Evolutionary conservation across 1,140 invertebrate genomes (phyloP), one percentile per base, ranked within the genome.

Genomic region (Melipona quadrifasciata): DNA sequence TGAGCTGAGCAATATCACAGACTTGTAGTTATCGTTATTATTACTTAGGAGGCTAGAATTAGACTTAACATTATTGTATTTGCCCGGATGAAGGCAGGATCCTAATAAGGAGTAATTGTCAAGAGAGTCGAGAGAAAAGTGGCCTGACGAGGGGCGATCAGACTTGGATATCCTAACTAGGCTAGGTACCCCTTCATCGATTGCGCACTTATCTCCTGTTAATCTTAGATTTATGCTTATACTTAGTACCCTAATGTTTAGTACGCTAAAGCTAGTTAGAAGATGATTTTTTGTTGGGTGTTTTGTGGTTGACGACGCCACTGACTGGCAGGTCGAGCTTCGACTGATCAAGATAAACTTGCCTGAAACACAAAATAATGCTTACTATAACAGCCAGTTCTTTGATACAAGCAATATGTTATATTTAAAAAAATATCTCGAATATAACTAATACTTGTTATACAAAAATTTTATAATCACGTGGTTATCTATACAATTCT

Each of bases 101-200:
- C 92, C 94, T 94, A 94, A 90, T 94, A 93, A 94, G 91, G 93
- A 94, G 93, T 94, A 94, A 94, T 94, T 94, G 93, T 94, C 92
- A 92, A 93, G 92, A 92, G 92, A 93, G 91, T 93, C 92, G 92
- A 92, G 91, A 84, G 91, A 93, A 89, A 93, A 91, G 91, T 91
- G 93, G 90, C 92, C 86, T 93, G 93, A 92, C 92, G 92, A 93
- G 94, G 94, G 93, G 91, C 92, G 91, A 93, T 95, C 94, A 95
- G 94, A 95, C 94, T 95, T 95, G 94, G 93, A 93, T 95, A 95
- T 95, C 94, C 94, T 95, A 95, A 95, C 94, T 95, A 95, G 94
- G 94, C 94, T 95, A 95, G 94, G 93, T 95, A 93, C 93, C 93
- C 93, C 94, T 93, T 92, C 92, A 91, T 89, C 85, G 91, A 91